Base-by-base conservation (phyloP, 2,797 vertebrate genomes). In the Lepilemur septentrionalis region DNA sequence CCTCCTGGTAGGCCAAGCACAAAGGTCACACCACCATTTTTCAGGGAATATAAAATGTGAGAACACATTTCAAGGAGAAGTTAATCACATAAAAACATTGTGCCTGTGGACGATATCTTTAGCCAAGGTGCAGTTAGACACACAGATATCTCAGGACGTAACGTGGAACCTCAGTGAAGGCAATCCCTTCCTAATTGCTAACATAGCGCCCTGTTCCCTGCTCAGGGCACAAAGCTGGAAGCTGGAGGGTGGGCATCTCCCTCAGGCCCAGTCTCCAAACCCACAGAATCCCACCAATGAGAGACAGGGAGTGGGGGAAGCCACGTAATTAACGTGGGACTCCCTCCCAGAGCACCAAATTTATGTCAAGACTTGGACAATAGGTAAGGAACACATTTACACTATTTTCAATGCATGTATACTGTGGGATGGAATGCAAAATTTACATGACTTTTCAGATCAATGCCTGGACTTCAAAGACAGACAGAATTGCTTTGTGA, bases 281-380 rank as follows among this genome's bases (percentile, higher is more conserved):
- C 67, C 0, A 0, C 18, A 7, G 20, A 14, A 18, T 23, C 23
- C 57, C 32, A 13, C 0, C 0, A n/a, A 35, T 48, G 3, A 28
- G 14, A 12, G 48, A 22, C 30, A 10, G 23, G 1, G 0, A 35
- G 5, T 4, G 0, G 0, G 5, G 23, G 38, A 12, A n/a, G 17
- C 48, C 50, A 14, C n/a, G 0, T 13, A 9, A 6, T 7, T 7
- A 67, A 61, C 3, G 2, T 0, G 23, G 52, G 35, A 4, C 30
- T 35, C 46, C 61, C 28, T 52, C n/a, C 59, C 0, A 3, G n/a
- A 76, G 86, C 13, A 41, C n/a, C 13, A 2, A 14, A 35, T 6
- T 9, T 1, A 41, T 11, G 72, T 67, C 73, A 35, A 20, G 23
- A 22, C 65, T 25, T 25, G 76, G 46, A 75, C 63, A 57, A 35